These are phyloP conservation scores for Imbricaverruca yamaguchii DNA, from an alignment of 2,888 invertebrate species.

Conservation along the genomic window DNA sequence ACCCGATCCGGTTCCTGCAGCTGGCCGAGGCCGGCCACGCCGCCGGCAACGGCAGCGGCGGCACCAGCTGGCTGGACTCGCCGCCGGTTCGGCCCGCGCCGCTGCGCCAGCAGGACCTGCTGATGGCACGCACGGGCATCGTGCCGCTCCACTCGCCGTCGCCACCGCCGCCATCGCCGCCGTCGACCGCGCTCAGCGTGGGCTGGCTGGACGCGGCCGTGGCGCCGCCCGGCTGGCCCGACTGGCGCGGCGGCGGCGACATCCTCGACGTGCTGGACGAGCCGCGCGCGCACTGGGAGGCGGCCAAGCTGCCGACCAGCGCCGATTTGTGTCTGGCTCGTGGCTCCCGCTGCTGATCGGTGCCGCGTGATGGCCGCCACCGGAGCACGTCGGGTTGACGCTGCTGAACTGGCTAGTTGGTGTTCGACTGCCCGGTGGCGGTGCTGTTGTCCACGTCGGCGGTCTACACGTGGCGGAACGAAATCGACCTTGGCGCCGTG, in stretches of 20 bases:
- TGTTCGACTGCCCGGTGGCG: no score
- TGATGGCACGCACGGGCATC: neutral
- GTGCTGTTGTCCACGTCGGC: no score
- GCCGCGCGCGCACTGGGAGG: neutral
- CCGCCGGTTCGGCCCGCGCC: neutral
- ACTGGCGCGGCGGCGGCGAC: neutral
- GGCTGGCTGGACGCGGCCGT: slow-evolving; percentile 14
- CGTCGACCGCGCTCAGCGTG: neutral
- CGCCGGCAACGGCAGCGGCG: neutral
- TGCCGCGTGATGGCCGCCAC: no score
- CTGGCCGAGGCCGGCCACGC: neutral
- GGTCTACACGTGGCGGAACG: no score
- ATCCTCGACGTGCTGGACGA: slow-evolving; percentile 4
- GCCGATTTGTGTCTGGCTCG: no score
- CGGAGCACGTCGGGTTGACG: no score
- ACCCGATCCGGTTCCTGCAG: neutral
- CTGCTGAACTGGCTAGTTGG: no score
- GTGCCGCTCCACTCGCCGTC: neutral
- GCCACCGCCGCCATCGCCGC: neutral
- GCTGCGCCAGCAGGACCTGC: slow-evolving; percentile 8
- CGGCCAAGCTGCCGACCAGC: no score
- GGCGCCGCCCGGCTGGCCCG: neutral
- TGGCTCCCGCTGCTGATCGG: no score
- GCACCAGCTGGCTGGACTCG: slow-evolving; percentile 1
- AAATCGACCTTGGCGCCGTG: no score